Base-by-base conservation (phyloP, 2,797 vertebrate species). In the Tokudaia tokunoshimensis region DNA sequence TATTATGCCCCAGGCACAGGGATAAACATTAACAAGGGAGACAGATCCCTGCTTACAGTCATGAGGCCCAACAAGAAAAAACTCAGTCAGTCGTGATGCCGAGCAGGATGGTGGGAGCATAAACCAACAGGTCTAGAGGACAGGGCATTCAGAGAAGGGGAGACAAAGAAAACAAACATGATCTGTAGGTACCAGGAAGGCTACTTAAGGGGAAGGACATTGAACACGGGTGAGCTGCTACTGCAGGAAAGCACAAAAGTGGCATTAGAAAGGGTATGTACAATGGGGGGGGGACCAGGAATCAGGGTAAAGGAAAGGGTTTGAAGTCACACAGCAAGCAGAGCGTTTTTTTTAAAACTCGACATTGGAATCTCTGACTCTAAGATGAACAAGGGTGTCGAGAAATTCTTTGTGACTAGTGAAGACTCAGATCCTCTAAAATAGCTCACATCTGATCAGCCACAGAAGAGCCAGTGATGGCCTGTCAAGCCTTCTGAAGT, bases 351-450 rank as follows among this genome's bases (percentile, higher is more conserved):
- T 78, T 90, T 11, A 2, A 61, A 82, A 80, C 80, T 52, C 81
- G 9, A 72, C 83, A 41, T 76, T 70, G 81, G 61, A 75, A 79
- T 82, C 55, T 92, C 82, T 61, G 65, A 72, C 31, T 89, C 44
- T 83, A 65, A 50, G 41, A 80, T 3, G 52, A 96, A 70, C 81
- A 63, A 2, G 70, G 75, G 52, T 74, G 14, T 96, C 86, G 95
- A 96, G 86, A 91, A 72, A 92, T 83, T 94, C 94, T 97, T 96
- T 81, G 20, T 78, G 75, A 94, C 89, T 65, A 57, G 89, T 57
- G 59, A 89, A 96, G 82, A 63, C 67, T 95, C 85, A 52, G 24
- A 89, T 83, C 67, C 78, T 95, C 57, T 75, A 61, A 95, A 96
- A 86, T 67, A 74, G 84, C 61, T 97, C 82, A 37, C 31, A 70